Evolutionary conservation across 2,113 vertebrate genomes (phyloP).

Genomic region (Phalacrocorax brasilianus): DNA sequence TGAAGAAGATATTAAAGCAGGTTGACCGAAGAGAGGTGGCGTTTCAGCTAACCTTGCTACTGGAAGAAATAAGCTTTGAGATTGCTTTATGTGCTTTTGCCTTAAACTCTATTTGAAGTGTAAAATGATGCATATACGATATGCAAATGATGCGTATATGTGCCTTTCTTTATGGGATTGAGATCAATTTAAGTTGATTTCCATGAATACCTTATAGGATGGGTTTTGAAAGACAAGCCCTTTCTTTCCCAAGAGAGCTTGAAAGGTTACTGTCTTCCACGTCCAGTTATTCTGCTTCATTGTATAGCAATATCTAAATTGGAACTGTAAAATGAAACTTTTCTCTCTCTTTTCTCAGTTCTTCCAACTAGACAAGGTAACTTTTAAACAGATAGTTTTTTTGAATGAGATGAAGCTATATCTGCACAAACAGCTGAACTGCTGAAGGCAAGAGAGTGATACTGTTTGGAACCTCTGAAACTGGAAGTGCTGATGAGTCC

Average conservation of each 20-base stretch:
- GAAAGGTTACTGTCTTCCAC: not conserved
- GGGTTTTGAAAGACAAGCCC: not conserved
- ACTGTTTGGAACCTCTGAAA: not conserved
- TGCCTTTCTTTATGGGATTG: not conserved
- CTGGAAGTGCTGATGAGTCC: not conserved
- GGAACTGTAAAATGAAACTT: not conserved
- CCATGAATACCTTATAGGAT: not conserved
- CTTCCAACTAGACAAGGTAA: not conserved
- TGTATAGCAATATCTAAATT: not conserved
- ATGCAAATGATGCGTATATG: not conserved
- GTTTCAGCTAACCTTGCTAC: not conserved
- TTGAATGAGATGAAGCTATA: not conserved
- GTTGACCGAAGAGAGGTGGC: not conserved
- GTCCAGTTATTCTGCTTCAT: not conserved
- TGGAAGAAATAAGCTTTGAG: not conserved
- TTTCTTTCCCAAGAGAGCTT: not conserved
- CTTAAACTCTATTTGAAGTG: not conserved
- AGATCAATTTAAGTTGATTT: fast-evolving
- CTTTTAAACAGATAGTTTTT: not conserved
- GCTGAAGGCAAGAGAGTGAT: not conserved
- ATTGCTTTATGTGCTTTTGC: not conserved
- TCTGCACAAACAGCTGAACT: not conserved
- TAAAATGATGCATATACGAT: not conserved
- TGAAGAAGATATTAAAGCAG: not conserved
- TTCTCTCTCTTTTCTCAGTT: not conserved